Percentiles rank a stretch among this genome's conserved stretches.
phyloP scores from a whole-genome alignment of 2,113 vertebrate species.

The Pundamilia nyererei region DNA sequence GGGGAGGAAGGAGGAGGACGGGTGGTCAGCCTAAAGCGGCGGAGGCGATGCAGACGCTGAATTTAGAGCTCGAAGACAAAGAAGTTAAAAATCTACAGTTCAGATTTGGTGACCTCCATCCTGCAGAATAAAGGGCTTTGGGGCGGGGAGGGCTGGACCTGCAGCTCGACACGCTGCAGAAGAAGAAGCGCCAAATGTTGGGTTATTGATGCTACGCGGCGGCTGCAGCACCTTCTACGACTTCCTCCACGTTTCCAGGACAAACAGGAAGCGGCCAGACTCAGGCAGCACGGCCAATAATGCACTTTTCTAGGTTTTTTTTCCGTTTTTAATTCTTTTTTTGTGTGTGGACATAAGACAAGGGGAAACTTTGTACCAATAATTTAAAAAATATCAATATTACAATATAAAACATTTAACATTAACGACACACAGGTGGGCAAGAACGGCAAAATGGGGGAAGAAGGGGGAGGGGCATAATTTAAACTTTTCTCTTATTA shows the following conservation, averaged over 20 bases:
- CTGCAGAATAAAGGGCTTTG: conserved; percentile 49
- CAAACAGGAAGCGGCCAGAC: conserved; percentile 30
- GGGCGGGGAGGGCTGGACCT: not conserved
- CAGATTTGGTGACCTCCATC: conserved; percentile 32
- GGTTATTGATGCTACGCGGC: conserved; percentile 31
- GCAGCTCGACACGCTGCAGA: not conserved
- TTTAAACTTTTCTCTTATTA: not conserved
- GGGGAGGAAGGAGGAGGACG: not conserved
- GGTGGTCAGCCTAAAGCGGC: not conserved
- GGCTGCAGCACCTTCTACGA: conserved; percentile 27
- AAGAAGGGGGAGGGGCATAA: conserved; percentile 1
- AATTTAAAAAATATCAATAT: conserved; percentile 73
- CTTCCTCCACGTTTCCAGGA: not conserved
- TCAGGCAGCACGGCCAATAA: conserved; percentile 69
- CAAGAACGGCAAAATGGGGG: not conserved
- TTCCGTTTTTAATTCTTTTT: conserved; percentile 37
- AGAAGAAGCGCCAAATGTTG: not conserved
- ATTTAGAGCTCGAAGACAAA: not conserved
- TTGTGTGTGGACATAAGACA: conserved; percentile 49
- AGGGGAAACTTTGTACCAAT: conserved; percentile 64
- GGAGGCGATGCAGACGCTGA: not conserved
- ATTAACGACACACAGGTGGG: conserved; percentile 45
- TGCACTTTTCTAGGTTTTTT: conserved; percentile 70
- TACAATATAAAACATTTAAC: conserved; percentile 71
- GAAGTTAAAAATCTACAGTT: conserved; percentile 28